Percentiles rank a stretch among this genome's conserved stretches.
Evolutionary conservation across 2,888 invertebrate genomes (phyloP).

Genomic region (Synergus japonicus): DNA sequence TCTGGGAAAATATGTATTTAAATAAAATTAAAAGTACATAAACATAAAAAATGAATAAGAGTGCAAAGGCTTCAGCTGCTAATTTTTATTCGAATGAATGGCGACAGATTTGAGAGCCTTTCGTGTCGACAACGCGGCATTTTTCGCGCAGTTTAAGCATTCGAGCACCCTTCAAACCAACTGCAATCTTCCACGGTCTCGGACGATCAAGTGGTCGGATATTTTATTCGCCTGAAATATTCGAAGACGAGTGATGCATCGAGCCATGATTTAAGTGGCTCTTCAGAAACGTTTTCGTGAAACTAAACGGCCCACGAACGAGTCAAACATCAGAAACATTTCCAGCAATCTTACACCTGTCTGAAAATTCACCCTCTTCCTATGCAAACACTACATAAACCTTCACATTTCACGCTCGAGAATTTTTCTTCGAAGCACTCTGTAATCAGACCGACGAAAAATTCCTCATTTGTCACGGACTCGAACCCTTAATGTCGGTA

Average conservation of each 20-base stretch:
- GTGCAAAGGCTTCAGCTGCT: not conserved
- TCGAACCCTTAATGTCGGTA: too few species aligned
- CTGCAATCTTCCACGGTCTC: constrained; percentile 62
- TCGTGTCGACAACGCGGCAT: constrained; percentile 51
- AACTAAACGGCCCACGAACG: constrained; percentile 50
- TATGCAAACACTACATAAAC: too few species aligned
- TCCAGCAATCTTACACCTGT: not conserved
- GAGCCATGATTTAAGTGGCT: constrained; percentile 44
- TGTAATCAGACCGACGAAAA: too few species aligned
- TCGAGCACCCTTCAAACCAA: constrained; percentile 50
- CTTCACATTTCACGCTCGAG: too few species aligned
- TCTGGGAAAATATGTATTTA: too few species aligned
- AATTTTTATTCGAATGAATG: constrained; percentile 19
- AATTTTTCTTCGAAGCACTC: too few species aligned
- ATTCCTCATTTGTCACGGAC: too few species aligned
- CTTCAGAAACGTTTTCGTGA: constrained; percentile 48
- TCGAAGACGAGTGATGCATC: constrained; percentile 49
- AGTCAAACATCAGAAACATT: not conserved
- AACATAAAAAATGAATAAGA: not conserved
- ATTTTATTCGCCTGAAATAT: constrained; percentile 65
- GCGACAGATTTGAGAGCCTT: constrained; percentile 47
- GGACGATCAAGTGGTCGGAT: constrained; percentile 66
- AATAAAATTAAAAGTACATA: too few species aligned
- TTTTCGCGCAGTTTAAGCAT: constrained; percentile 56
- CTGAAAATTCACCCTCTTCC: too few species aligned